Conservation (phyloP, 2,888 invertebrate genomes). For the Thera britannica region DNA sequence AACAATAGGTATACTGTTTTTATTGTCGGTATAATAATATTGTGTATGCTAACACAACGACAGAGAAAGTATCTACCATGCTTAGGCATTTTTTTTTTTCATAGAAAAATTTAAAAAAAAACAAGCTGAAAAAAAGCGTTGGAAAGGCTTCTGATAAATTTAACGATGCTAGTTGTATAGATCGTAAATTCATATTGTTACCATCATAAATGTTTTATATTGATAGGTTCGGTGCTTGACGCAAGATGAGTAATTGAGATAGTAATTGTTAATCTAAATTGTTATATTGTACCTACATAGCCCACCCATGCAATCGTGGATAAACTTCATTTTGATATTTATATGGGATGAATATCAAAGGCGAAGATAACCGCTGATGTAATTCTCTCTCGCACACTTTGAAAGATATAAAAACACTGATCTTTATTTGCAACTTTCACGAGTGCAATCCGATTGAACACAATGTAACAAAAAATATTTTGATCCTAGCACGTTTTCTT, state of each 20-base stretch:
- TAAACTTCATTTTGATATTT: slow-evolving; percentile 2
- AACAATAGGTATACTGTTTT: neutral
- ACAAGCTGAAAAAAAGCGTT: neutral
- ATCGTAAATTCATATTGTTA: slow-evolving; percentile 35
- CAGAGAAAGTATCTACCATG: too few relatives aligned
- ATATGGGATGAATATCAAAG: slow-evolving; percentile 2
- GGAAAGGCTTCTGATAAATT: neutral
- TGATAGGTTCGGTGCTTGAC: slow-evolving; percentile 43
- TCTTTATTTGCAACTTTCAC: too few relatives aligned
- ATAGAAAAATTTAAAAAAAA: too few relatives aligned
- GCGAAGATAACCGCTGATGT: too few relatives aligned
- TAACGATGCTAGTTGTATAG: neutral
- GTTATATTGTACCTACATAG: neutral
- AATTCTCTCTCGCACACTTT: too few relatives aligned
- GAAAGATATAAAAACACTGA: too few relatives aligned
- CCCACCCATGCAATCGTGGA: neutral
- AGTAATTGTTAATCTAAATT: slow-evolving; percentile 25
- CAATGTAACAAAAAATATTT: too few relatives aligned
- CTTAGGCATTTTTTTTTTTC: too few relatives aligned
- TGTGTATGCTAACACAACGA: neutral
- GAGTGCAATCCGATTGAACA: too few relatives aligned
- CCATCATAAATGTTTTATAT: slow-evolving; percentile 50
- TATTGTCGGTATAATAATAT: neutral
- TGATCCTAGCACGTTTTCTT: neutral
- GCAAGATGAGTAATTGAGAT: slow-evolving; percentile 24